A percentile compares a stretch with the other conserved stretches of the same genome.
Conservation (phyloP, 2,113 vertebrate genomes). For the Pipra filicauda region DNA sequence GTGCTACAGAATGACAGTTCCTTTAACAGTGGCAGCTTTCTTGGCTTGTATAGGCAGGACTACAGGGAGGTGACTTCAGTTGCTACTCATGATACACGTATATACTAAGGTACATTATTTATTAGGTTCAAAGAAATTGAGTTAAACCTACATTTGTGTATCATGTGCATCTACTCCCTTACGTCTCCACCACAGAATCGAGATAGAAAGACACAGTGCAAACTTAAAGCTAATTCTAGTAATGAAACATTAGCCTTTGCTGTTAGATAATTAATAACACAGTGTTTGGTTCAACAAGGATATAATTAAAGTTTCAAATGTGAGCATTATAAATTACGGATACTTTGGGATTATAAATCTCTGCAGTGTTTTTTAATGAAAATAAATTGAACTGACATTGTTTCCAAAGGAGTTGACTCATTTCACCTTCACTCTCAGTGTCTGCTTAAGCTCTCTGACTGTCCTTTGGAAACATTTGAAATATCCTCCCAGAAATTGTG, state of each 20-base stretch:
- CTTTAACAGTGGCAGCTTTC: background rate
- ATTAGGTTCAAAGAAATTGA: background rate
- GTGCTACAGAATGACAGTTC: background rate
- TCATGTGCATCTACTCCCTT: background rate
- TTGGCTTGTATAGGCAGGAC: fast-evolving
- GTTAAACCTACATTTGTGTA: background rate
- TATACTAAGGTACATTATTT: background rate
- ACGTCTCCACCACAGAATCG: background rate
- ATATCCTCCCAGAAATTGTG: background rate
- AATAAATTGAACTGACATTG: constrained; percentile 12
- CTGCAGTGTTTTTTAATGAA: constrained; percentile 2
- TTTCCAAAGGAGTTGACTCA: background rate
- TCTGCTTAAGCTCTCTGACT: background rate
- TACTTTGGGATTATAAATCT: constrained; percentile 11
- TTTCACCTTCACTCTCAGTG: constrained; percentile 15
- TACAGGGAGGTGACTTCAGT: background rate
- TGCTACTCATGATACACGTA: fast-evolving
- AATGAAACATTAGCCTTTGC: background rate
- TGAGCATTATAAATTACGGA: constrained; percentile 15
- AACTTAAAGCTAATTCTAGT: background rate
- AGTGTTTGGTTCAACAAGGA: background rate
- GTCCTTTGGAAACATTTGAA: background rate
- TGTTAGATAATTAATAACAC: constrained; percentile 6
- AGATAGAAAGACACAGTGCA: background rate
- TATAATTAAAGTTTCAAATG: constrained; percentile 41